Percentiles rank a stretch among this genome's conserved stretches.
These are phyloP conservation scores for Caenorhabditis tropicalis DNA, from an alignment of 1,140 invertebrate genomes.

Conservation along the genomic window DNA sequence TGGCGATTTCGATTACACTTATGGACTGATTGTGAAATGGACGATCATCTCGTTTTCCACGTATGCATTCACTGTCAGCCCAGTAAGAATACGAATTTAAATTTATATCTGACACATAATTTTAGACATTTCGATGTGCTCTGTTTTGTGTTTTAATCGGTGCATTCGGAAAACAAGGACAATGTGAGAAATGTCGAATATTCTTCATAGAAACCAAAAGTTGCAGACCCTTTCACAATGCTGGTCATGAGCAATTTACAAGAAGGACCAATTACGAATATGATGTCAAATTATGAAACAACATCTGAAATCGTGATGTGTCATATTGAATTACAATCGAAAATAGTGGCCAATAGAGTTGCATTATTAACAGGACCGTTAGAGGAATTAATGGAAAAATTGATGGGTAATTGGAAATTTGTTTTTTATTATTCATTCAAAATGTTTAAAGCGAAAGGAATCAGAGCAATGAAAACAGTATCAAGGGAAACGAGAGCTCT, in stretches of 20 bases:
- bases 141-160: constrained; percentile 40
- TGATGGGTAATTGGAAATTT: background rate
- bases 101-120: no score
- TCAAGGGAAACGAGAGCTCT: background rate
- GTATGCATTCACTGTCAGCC: constrained; percentile 36
- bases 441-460: constrained; percentile 41
- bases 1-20: constrained; percentile 22
- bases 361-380: constrained; percentile 43
- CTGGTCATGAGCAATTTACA: constrained; percentile 40
- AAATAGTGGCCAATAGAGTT: constrained; percentile 39
- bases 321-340: constrained; percentile 45
- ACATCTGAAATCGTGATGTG: constrained; percentile 46
- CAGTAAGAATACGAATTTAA: background rate
- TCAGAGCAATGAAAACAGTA: constrained; percentile 11
- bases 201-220: background rate
- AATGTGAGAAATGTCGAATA: background rate
- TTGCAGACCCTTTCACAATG: constrained; percentile 42
- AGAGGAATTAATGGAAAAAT: constrained; percentile 42
- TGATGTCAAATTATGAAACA: constrained; percentile 45
- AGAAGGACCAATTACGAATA: constrained; percentile 46
- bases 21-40: constrained; percentile 38
- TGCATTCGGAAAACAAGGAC: constrained; percentile 50
- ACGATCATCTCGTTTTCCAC: background rate
- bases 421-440: no score
- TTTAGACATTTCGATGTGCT: constrained; percentile 45